Evolutionary conservation across 1,140 invertebrate genomes (phyloP), one percentile per base, ranked within the genome.

Genomic region (Heliconius eleuchia): DNA sequence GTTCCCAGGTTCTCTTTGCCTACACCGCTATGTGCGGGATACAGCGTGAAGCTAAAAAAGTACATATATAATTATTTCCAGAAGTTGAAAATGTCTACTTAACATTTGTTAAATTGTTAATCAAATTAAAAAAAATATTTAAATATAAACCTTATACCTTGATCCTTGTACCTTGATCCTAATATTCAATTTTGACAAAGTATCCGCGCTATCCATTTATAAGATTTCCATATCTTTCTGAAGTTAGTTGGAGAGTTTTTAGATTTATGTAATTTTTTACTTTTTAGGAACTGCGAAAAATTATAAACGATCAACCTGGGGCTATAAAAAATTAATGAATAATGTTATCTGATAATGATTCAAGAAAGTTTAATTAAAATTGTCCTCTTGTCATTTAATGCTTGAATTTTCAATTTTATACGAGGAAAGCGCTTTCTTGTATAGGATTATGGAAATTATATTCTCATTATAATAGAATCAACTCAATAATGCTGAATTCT

Each of bases 311-410:
- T 93, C 89, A 89, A 84, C 89, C 92, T 88, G 84, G 81, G 83
- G 87, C 87, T 86, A 89, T 92, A 93, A 91, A 92, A 94, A 93
- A 93, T 94, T 94, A 93, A 92, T 94, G 92, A 94, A 94, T 92
- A 93, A 91, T 94, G 90, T 93, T 93, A 92, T 94, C 92, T 89
- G 89, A 93, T 94, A 94, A 94, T 89, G 92, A 91, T 92, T 88
- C 85, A 85, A 86, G 78, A 85, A 93, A 92, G 91, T 93, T 93
- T 92, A 94, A 93, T 94, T 94, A 92, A 92, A 94, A 88, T 93
- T 92, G 86, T 87, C 81, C 88, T 92, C 89, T 90, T 92, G 82
- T 87, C 88, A 91, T 82, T 88, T 90, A 89, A 91, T 92, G 85
- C 84, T 87, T 82, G 85, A 88, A 89, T 74, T 60, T 76, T 78